Percentiles rank a stretch among this genome's conserved stretches.
These are phyloP conservation scores for rat (Rattus norvegicus) DNA, from an alignment of 2,113 vertebrate genomes.

Conservation along the genomic window GRCr8 NC_086031.1:93450001-93450500, in stretches of 20 bases:
- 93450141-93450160: background rate
- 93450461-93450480: too few relatives aligned
- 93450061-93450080: background rate
- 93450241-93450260: background rate
- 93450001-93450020: background rate
- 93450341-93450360: background rate
- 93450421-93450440: background rate
- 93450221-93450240: background rate
- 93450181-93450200: background rate
- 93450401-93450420: background rate
- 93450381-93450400: background rate
- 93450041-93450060: background rate
- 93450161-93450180: background rate
- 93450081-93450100: background rate
- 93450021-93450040: background rate
- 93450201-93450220: background rate
- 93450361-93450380: background rate
- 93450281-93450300: background rate
- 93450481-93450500: too few relatives aligned
- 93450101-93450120: background rate
- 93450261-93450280: background rate
- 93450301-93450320: background rate
- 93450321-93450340: too few relatives aligned
- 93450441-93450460: background rate
- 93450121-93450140: background rate